Evolutionary conservation across 2,113 vertebrate species (phyloP).

Genomic region (Sprattus sprattus): DNA sequence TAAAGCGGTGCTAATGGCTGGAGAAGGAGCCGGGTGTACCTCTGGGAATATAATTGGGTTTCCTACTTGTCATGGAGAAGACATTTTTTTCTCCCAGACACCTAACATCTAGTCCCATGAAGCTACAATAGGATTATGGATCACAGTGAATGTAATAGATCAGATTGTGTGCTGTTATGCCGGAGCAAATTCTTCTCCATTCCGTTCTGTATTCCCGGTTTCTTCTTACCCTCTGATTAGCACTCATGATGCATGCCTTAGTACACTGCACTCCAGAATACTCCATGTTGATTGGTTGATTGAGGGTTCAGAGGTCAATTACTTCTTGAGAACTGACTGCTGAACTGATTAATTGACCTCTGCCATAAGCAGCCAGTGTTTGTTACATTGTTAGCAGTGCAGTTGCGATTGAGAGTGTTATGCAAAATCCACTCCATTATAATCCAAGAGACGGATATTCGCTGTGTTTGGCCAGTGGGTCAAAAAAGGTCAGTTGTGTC

Average conservation of each 20-base stretch:
- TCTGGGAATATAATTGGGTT: constrained; percentile 33
- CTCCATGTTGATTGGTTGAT: neutral
- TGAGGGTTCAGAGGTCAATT: neutral
- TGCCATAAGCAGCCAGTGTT: neutral
- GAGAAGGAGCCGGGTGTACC: neutral
- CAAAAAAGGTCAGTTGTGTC: too few species aligned
- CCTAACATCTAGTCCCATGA: neutral
- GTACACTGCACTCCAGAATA: neutral
- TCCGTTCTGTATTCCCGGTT: too few species aligned
- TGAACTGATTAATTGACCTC: neutral
- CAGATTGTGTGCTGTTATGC: too few species aligned
- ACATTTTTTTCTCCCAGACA: neutral
- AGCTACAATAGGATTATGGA: neutral
- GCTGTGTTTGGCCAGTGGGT: too few species aligned
- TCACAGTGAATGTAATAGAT: too few species aligned
- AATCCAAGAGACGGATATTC: too few species aligned
- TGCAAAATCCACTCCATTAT: too few species aligned
- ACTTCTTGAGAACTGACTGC: neutral
- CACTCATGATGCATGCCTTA: neutral
- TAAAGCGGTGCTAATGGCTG: neutral
- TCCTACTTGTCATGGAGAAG: neutral
- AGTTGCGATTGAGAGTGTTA: neutral
- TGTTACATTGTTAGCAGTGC: neutral
- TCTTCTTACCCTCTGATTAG: too few species aligned
- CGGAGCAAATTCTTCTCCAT: too few species aligned